Percentiles rank a stretch among this genome's conserved stretches.
phyloP scores from a whole-genome alignment of 2,113 vertebrate species.

The Seriola aureovittata region DNA sequence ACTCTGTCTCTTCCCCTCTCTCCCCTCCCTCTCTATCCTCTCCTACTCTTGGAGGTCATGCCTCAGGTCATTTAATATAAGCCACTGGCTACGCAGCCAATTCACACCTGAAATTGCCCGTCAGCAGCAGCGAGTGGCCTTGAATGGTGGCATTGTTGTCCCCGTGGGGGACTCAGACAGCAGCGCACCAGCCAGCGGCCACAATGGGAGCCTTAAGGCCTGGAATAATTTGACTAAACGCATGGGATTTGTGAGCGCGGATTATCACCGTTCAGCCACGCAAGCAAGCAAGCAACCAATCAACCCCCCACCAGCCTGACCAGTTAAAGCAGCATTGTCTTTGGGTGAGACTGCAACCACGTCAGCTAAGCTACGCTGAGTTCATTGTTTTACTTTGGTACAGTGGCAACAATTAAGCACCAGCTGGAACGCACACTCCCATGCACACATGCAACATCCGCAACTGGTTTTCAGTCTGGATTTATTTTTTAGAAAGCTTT shows the following conservation, averaged over 20 bases:
- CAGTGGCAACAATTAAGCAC: conserved; percentile 38
- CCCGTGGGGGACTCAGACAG: conserved; percentile 75
- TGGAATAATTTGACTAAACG: conserved; percentile 84
- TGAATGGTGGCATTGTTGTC: conserved; percentile 84
- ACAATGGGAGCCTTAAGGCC: conserved; percentile 81
- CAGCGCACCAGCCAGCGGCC: conserved; percentile 66
- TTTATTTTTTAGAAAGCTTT: conserved; percentile 31
- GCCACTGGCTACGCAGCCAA: conserved; percentile 72
- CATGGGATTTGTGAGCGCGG: conserved; percentile 76
- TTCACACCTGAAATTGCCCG: conserved; percentile 84
- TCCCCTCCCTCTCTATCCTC: conserved; percentile 33
- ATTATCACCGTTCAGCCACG: conserved; percentile 79
- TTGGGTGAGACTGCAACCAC: conserved; percentile 15
- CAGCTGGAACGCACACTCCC: conserved; percentile 21
- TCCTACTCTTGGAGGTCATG: conserved; percentile 65
- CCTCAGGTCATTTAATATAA: conserved; percentile 83
- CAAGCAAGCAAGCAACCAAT: conserved; percentile 66
- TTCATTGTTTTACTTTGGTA: conserved; percentile 20
- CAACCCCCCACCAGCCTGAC: conserved; percentile 66
- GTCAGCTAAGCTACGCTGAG: background rate
- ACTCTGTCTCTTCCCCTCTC: conserved; percentile 37
- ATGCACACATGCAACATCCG: conserved; percentile 10
- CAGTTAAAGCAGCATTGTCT: conserved; percentile 67
- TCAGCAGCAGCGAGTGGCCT: conserved; percentile 70
- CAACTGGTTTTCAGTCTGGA: conserved; percentile 18